Base-by-base conservation (phyloP, 2,888 invertebrate species). In the Ichneumoninae sp. region DNA sequence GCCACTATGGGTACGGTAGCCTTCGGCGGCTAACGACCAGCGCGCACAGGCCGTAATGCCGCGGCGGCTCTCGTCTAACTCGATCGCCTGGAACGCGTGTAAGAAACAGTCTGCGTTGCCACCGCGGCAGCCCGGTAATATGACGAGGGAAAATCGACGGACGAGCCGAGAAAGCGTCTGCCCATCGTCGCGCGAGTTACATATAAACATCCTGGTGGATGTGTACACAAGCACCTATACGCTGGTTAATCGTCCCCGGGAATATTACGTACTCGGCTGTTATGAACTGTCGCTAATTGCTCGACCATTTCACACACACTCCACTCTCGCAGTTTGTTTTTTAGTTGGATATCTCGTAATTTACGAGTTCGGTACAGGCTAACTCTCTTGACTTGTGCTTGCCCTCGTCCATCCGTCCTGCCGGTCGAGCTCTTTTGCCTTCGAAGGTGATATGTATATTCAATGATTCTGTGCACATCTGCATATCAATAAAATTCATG, bases 1-100 rank as follows among this genome's bases (percentile, higher is more conserved):
- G 71, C 40, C 68, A 44, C 63, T 71, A 52, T 77, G 74, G 47
- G 77, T 66, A 69, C 70, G 74, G 74, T 73, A 85, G 81, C 82
- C 81, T 77, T 76, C 78, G 36, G 75, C 71, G 74, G 83, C 78
- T 85, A 88, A 87, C 86, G 81, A 89, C 86, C 83, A 65, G 66
- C 73, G 44, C 76, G 81, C 78, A 65, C 36, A 69, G 81, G 52
- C 66, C 74, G 74, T 33, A 68, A 69, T 68, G 68, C 81, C 60
- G 47, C 33, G 66, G 30, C 30, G 36, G 36, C 54, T 57, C 77
- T 85, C 82, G 85, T 89, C 89, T 85, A 87, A 87, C 87, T 88
- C 86, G 86, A 89, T 89, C 88, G 85, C 60, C 81, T 78, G 73
- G 88, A 89, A 89, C 80, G 83, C 85, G 81, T 83, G 83, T 85